Conservation (phyloP, 2,888 invertebrate genomes). For the Halictus quadricinctus region DNA sequence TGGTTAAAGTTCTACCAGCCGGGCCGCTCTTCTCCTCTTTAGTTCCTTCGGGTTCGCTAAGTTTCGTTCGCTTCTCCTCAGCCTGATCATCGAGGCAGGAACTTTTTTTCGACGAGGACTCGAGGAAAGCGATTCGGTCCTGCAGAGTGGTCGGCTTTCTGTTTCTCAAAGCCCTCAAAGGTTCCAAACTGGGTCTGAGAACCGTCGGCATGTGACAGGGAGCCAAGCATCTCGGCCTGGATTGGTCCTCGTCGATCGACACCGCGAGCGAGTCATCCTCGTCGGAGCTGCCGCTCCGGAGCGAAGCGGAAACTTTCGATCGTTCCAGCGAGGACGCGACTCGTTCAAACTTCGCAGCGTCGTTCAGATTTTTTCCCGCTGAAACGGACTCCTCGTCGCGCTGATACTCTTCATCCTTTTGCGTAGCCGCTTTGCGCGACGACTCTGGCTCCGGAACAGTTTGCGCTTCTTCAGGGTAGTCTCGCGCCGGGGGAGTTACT, state of each 20-base stretch:
- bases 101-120: conserved; percentile 30
- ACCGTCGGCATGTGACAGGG: conserved; percentile 78
- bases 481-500: neutral
- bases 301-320: conserved; percentile 58
- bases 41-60: neutral
- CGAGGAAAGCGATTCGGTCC: conserved; percentile 44
- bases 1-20: conserved; percentile 32
- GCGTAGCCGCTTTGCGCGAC: neutral
- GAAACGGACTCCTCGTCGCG: neutral
- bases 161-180: conserved; percentile 73
- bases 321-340: conserved; percentile 69
- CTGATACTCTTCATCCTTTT: conserved; percentile 16
- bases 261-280: conserved; percentile 66
- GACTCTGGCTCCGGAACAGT: conserved; percentile 8
- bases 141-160: conserved; percentile 55
- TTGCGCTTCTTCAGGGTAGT: neutral
- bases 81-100: conserved; percentile 37
- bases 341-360: conserved; percentile 53
- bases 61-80: neutral
- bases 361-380: conserved; percentile 19
- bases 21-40: neutral
- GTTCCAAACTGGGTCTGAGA: conserved; percentile 76
- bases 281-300: conserved; percentile 67
- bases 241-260: conserved; percentile 54
- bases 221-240: conserved; percentile 71